Evolutionary conservation across 2,797 vertebrate genomes (phyloP).

Genomic region (Meriones psammophilus): DNA sequence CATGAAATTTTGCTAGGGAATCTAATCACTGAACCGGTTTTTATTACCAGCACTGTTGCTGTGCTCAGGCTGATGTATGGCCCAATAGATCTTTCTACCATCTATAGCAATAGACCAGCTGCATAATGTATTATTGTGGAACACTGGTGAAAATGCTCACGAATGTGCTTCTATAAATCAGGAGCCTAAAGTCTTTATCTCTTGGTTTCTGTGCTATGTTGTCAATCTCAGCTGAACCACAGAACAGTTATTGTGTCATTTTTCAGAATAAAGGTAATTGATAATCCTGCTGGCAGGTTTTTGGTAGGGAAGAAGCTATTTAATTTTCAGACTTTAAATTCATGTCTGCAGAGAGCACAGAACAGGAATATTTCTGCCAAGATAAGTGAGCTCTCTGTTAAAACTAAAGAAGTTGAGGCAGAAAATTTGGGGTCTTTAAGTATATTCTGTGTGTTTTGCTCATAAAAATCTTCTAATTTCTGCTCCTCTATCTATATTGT

Average conservation of each 20-base stretch:
- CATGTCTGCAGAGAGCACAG: neutral
- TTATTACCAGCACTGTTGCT: conserved; percentile 54
- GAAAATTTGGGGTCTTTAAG: neutral
- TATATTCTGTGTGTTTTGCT: conserved; percentile 6
- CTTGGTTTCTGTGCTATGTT: conserved; percentile 22
- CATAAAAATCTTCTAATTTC: neutral
- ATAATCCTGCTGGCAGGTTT: neutral
- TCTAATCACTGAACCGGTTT: neutral
- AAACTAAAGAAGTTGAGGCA: neutral
- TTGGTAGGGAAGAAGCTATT: neutral
- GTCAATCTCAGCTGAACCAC: conserved; percentile 66
- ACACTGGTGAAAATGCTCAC: neutral
- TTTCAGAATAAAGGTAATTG: conserved; percentile 32
- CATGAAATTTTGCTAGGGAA: neutral
- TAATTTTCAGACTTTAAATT: conserved; percentile 65
- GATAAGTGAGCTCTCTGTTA: neutral
- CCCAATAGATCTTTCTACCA: conserved; percentile 55
- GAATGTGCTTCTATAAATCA: conserved; percentile 68
- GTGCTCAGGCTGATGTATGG: conserved; percentile 19
- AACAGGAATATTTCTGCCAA: neutral
- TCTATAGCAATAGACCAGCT: conserved; percentile 49
- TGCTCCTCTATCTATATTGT: fast-evolving
- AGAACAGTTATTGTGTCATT: conserved; percentile 43
- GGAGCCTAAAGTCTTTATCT: conserved; percentile 61
- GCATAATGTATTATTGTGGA: conserved; percentile 23